These are phyloP conservation scores for Drosophila multiciliata DNA, from an alignment of 2,888 invertebrate species.

Conservation along the genomic window DNA sequence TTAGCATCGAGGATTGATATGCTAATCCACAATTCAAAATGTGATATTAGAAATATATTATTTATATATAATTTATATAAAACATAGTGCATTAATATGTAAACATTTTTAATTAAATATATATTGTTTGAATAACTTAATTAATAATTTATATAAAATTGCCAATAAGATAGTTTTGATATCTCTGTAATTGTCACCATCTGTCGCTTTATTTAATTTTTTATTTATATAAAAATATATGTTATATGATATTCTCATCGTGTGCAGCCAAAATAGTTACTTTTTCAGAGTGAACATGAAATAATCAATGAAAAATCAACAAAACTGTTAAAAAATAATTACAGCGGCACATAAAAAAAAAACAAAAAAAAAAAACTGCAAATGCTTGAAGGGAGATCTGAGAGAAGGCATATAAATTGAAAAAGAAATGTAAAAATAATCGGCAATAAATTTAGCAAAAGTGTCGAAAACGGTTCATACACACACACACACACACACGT, in stretches of 20 bases:
- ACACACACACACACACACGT: constrained; percentile 35
- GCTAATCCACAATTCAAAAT: no score
- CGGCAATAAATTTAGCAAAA: constrained; percentile 79
- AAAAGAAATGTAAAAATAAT: constrained; percentile 80
- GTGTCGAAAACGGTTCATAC: constrained; percentile 77
- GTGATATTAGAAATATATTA: not conserved
- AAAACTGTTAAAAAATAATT: constrained; percentile 77
- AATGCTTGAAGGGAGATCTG: not conserved
- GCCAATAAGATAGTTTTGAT: not conserved
- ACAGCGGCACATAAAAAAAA: constrained; percentile 47
- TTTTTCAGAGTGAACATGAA: constrained; percentile 19
- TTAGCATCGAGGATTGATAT: not conserved
- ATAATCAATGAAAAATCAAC: constrained; percentile 74
- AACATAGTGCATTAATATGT: not conserved
- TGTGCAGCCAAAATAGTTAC: not conserved
- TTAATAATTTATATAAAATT: not conserved
- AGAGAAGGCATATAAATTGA: constrained; percentile 50
- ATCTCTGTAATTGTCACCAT: not conserved
- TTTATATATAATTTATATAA: not conserved
- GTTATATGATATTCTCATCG: constrained; percentile 16
- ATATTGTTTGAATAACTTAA: not conserved
- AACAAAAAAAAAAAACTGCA: not conserved
- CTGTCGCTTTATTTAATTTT: not conserved
- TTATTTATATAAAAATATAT: not conserved
- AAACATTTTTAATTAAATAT: not conserved